phyloP scores from a whole-genome alignment of 2,797 vertebrate genomes.

The Meriones psammophilus region DNA sequence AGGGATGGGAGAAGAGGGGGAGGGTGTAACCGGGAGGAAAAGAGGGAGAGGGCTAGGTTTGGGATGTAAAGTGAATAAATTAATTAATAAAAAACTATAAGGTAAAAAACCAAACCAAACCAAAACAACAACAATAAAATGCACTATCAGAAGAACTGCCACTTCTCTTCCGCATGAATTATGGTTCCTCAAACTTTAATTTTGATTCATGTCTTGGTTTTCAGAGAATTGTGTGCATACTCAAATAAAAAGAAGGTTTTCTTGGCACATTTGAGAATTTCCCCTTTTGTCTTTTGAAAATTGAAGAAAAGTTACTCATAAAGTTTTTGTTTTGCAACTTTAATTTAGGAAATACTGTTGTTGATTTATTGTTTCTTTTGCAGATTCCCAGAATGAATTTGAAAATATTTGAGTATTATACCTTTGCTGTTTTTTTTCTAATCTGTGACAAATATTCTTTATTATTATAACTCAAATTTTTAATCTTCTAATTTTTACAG shows the following conservation, averaged over 20 bases:
- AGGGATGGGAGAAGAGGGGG: too few relatives aligned
- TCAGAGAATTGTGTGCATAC: background rate
- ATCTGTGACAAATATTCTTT: background rate
- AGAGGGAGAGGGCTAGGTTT: too few relatives aligned
- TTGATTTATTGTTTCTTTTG: slow-evolving; percentile 21
- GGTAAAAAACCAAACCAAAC: too few relatives aligned
- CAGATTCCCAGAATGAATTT: slow-evolving; percentile 26
- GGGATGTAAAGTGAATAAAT: too few relatives aligned
- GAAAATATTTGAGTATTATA: slow-evolving; percentile 10
- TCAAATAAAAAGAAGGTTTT: background rate
- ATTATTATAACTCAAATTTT: slow-evolving; percentile 39
- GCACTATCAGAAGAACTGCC: background rate
- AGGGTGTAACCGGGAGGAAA: too few relatives aligned
- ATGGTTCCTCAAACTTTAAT: background rate
- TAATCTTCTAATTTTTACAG: slow-evolving; percentile 54
- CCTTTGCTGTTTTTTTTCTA: slow-evolving; percentile 11
- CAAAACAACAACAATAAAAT: too few relatives aligned
- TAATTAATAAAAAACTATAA: too few relatives aligned
- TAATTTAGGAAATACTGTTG: slow-evolving; percentile 13
- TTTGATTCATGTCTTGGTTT: slow-evolving; percentile 47
- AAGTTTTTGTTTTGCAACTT: slow-evolving; percentile 44
- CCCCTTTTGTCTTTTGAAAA: background rate
- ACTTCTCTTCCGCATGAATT: background rate
- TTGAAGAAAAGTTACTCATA: background rate
- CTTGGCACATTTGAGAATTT: background rate